Percentiles rank a stretch among this genome's conserved stretches.
phyloP scores from a whole-genome alignment of 2,888 invertebrate species.

The Lasioglossum figueresi region DNA sequence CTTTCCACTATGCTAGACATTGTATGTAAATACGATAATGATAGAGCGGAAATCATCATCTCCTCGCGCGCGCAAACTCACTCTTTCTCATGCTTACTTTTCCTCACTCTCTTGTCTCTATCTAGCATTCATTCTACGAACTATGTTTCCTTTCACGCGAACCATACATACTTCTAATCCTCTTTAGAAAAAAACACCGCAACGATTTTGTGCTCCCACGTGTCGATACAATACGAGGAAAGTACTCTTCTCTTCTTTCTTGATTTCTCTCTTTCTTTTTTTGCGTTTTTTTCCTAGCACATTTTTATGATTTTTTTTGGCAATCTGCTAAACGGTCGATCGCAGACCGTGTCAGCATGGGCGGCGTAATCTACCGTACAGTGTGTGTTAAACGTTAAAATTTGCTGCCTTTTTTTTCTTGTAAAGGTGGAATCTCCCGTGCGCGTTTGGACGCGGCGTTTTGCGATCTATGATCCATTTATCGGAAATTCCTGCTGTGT shows the following conservation, averaged over 20 bases:
- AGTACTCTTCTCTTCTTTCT: conserved; percentile 15
- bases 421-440: neutral
- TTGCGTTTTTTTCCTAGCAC: conserved; percentile 38
- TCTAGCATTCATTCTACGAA: conserved; percentile 36
- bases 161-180: conserved; percentile 27
- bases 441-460: no score
- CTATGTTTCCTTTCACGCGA: conserved; percentile 26
- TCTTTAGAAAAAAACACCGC: conserved; percentile 41
- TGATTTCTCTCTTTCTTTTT: conserved; percentile 27
- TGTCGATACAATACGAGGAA: conserved; percentile 49
- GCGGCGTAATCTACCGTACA: conserved; percentile 66
- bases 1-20: conserved; percentile 54
- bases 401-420: conserved; percentile 20
- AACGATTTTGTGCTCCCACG: conserved; percentile 56
- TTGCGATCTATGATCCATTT: no score
- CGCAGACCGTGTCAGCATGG: conserved; percentile 54
- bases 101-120: neutral
- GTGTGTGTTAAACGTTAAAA: conserved; percentile 57
- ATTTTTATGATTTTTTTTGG: conserved; percentile 59
- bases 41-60: conserved; percentile 63
- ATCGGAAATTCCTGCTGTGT: no score
- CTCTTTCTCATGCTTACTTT: neutral
- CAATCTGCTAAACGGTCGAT: conserved; percentile 65
- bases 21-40: conserved; percentile 68
- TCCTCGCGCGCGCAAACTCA: conserved; percentile 39